phyloP scores from a whole-genome alignment of 2,113 vertebrate species.

The Opisthocomus hoazin region DNA sequence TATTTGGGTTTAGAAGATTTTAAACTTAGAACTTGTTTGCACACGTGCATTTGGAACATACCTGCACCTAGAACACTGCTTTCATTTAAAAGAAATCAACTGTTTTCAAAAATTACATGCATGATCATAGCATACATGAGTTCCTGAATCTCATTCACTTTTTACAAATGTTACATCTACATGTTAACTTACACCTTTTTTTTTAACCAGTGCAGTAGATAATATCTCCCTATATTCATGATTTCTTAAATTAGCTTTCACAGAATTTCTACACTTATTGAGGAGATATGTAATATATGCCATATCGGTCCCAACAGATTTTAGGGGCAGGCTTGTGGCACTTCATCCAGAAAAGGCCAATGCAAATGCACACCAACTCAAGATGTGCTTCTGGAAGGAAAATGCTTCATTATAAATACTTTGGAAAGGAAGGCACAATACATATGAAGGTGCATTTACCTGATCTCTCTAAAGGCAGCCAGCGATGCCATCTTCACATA shows the following conservation, averaged over 20 bases:
- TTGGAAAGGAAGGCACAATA: not conserved
- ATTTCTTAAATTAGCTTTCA: conserved; percentile 13
- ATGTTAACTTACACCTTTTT: not conserved
- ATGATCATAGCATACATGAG: not conserved
- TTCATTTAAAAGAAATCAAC: not conserved
- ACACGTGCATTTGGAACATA: not conserved
- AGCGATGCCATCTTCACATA: not conserved
- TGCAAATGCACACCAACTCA: not conserved
- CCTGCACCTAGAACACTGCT: not conserved
- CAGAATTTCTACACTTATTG: not conserved
- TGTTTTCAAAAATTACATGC: not conserved
- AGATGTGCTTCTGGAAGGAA: not conserved
- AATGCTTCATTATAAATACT: not conserved
- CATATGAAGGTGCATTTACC: not conserved
- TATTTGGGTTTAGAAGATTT: conserved; percentile 2
- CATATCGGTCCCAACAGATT: not conserved
- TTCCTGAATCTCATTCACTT: not conserved
- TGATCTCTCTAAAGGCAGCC: not conserved
- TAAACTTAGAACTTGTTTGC: not conserved
- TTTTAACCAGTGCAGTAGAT: not conserved
- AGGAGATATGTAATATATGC: not conserved
- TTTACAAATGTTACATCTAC: not conserved
- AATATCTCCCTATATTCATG: not conserved
- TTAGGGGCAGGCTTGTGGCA: not conserved
- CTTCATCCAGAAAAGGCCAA: not conserved